Conservation (phyloP, 2,113 vertebrate genomes). For the Canis aureus region DNA sequence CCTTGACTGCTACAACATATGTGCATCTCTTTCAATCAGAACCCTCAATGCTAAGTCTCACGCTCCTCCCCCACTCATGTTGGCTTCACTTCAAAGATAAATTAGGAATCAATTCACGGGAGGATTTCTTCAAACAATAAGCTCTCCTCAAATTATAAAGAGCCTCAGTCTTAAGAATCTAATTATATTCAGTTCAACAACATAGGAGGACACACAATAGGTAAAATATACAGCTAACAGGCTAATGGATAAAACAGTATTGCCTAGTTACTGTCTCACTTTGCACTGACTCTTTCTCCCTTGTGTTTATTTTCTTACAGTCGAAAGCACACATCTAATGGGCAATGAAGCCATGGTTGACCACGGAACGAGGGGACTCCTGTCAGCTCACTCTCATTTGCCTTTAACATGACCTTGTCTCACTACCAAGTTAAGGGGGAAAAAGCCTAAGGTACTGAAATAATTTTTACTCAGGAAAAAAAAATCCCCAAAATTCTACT, state of each 20-base stretch:
- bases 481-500: neutral
- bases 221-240: neutral
- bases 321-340: neutral
- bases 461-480: neutral
- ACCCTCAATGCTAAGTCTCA: neutral
- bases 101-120: neutral
- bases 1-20: neutral
- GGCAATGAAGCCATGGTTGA: neutral
- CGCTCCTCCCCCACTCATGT: neutral
- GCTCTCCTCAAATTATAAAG: slow-evolving; percentile 35
- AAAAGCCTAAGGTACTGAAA: neutral
- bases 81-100: slow-evolving; percentile 42
- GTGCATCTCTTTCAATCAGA: neutral
- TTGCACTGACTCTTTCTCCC: neutral
- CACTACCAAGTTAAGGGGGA: neutral
- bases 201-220: neutral
- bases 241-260: neutral
- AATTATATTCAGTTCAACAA: slow-evolving; percentile 22
- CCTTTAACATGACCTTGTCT: neutral
- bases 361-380: neutral
- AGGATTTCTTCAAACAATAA: slow-evolving; percentile 46
- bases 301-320: slow-evolving; percentile 24
- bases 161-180: slow-evolving; percentile 42
- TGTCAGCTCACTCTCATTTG: neutral
- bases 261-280: neutral